Evolutionary conservation across 2,888 invertebrate species (phyloP).

Genomic region (Eristalinus aeneus): DNA sequence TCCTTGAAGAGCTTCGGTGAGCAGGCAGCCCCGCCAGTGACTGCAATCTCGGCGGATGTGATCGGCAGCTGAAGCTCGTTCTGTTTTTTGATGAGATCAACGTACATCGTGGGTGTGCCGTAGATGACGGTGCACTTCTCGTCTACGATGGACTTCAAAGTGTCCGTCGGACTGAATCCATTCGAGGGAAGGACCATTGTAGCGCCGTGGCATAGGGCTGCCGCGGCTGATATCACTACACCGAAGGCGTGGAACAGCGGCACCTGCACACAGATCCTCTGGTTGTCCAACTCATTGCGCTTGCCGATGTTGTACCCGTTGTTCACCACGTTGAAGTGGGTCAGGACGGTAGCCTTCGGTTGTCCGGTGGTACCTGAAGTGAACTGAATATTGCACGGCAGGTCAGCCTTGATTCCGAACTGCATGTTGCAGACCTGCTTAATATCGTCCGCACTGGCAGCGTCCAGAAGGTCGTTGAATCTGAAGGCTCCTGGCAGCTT

Average conservation of each 20-base stretch:
- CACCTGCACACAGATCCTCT: conserved; percentile 83
- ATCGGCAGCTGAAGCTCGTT: conserved; percentile 80
- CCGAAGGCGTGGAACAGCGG: conserved; percentile 91
- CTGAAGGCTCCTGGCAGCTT: conserved; percentile 80
- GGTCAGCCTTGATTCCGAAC: conserved; percentile 83
- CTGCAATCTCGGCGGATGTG: conserved; percentile 81
- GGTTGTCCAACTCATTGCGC: conserved; percentile 79
- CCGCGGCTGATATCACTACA: conserved; percentile 83
- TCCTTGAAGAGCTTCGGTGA: conserved; percentile 82
- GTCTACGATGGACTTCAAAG: conserved; percentile 83
- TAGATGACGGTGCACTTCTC: conserved; percentile 87
- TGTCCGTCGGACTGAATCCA: conserved; percentile 83
- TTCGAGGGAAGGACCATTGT: conserved; percentile 83
- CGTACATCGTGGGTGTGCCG: conserved; percentile 93
- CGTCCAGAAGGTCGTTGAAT: conserved; percentile 77
- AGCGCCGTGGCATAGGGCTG: conserved; percentile 82
- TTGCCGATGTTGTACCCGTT: conserved; percentile 85
- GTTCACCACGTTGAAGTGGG: conserved; percentile 87
- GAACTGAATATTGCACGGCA: conserved; percentile 87
- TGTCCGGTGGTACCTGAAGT: conserved; percentile 88
- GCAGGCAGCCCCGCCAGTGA: conserved; percentile 87
- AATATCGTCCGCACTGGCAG: conserved; percentile 72
- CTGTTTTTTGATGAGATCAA: conserved; percentile 84
- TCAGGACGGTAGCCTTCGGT: conserved; percentile 87
- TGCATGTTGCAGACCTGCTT: conserved; percentile 77